A percentile compares a stretch with the other conserved stretches of the same genome.
Conservation (phyloP, 2,888 invertebrate genomes). For the Acanthosepion esculentum region DNA sequence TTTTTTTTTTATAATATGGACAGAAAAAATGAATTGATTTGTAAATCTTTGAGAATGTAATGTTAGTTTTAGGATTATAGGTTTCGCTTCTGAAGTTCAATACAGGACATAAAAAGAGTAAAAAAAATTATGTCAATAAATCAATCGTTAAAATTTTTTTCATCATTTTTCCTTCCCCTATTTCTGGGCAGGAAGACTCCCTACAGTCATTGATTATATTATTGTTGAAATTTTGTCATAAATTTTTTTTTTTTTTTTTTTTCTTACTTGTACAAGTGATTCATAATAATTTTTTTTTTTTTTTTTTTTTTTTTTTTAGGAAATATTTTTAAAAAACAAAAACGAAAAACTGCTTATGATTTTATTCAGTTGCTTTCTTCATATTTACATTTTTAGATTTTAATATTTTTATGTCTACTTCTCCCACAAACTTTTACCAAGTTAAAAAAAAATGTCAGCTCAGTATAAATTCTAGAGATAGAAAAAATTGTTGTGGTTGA, state of each 20-base stretch:
- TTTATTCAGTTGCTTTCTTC: background rate
- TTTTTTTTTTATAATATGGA: background rate
- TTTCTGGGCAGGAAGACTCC: background rate
- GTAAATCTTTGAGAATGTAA: conserved; percentile 22
- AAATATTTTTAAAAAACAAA: background rate
- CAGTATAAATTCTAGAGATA: conserved; percentile 18
- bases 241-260: background rate
- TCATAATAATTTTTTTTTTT: background rate
- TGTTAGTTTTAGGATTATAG: conserved; percentile 33
- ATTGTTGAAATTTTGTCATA: background rate
- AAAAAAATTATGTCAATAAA: background rate
- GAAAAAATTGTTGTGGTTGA: background rate
- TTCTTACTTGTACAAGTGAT: background rate
- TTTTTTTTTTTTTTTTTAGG: background rate
- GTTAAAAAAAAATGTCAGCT: background rate
- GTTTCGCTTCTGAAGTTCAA: conserved; percentile 33
- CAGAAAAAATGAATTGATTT: conserved; percentile 33
- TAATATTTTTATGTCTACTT: background rate
- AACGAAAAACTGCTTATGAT: background rate
- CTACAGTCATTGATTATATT: background rate
- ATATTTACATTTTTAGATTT: background rate
- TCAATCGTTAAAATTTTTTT: conserved; percentile 3
- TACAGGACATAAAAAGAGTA: background rate
- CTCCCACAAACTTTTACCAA: background rate
- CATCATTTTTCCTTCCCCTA: background rate